phyloP scores from a whole-genome alignment of 2,888 invertebrate genomes.

The Lamellibrachia columna region DNA sequence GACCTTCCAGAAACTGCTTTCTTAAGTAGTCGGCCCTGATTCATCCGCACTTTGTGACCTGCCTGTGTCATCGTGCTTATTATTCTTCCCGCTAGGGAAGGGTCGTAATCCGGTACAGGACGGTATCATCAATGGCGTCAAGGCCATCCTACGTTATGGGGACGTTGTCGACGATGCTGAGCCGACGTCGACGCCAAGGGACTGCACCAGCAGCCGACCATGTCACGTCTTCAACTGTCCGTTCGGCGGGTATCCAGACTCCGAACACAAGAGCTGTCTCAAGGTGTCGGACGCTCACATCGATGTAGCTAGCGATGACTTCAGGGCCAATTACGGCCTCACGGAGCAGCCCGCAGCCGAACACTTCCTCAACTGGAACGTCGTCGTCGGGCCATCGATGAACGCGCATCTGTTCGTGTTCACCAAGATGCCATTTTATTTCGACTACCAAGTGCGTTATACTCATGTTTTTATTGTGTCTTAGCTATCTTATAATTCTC shows the following conservation, averaged over 20 bases:
- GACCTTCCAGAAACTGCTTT: no score
- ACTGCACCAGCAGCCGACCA: constrained; percentile 19
- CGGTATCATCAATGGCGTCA: neutral
- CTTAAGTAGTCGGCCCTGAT: no score
- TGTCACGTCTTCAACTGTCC: constrained; percentile 35
- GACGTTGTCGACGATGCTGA: constrained; percentile 7
- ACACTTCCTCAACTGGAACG: constrained; percentile 28
- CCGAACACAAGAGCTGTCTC: constrained; percentile 28
- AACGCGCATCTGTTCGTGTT: constrained; percentile 14
- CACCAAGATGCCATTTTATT: neutral
- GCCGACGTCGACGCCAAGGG: neutral
- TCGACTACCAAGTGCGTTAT: neutral
- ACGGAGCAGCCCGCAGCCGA: constrained; percentile 21
- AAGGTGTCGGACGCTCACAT: neutral
- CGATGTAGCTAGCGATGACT: neutral
- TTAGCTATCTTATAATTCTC: neutral
- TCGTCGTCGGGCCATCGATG: constrained; percentile 19
- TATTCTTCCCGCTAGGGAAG: neutral
- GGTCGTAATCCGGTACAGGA: neutral
- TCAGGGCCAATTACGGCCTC: constrained; percentile 16
- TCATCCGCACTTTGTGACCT: no score
- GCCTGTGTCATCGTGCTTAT: no score
- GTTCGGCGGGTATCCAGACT: constrained; percentile 27
- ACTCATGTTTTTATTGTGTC: neutral
- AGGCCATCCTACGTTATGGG: constrained; percentile 23